Conservation (phyloP, 2,797 vertebrate genomes). For the Coendou prehensilis region DNA sequence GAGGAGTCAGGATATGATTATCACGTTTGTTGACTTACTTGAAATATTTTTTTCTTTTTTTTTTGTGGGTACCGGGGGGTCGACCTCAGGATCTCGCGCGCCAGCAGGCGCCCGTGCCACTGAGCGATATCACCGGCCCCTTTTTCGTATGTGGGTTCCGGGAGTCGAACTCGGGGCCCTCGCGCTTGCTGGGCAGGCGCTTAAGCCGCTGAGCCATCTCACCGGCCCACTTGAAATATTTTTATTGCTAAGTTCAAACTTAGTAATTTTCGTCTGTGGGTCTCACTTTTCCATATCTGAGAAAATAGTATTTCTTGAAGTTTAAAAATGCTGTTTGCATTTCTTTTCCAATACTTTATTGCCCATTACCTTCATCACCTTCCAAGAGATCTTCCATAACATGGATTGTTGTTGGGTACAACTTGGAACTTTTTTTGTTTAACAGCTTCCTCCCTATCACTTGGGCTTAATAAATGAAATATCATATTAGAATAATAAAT, state of each 20-base stretch:
- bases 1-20: constrained; percentile 1
- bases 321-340: constrained; percentile 23
- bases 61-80: no score
- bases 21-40: background rate
- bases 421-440: constrained; percentile 2
- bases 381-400: background rate
- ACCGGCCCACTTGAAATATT: constrained; percentile 51
- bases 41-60: constrained; percentile 62
- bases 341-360: constrained; percentile 35
- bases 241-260: constrained; percentile 60
- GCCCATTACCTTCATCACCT: background rate
- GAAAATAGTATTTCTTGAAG: constrained; percentile 56
- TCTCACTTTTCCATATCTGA: constrained; percentile 42
- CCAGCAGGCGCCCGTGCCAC: no score
- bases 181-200: no score
- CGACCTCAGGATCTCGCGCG: no score
- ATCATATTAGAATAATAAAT: background rate
- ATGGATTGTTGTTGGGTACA: background rate
- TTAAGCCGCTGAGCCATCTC: no score
- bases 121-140: no score
- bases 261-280: constrained; percentile 40
- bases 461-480: background rate
- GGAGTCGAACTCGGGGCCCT: no score
- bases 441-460: background rate
- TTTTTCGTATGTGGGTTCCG: no score